Base-by-base conservation (phyloP, 2,797 vertebrate genomes). In the Myotis daubentonii region DNA sequence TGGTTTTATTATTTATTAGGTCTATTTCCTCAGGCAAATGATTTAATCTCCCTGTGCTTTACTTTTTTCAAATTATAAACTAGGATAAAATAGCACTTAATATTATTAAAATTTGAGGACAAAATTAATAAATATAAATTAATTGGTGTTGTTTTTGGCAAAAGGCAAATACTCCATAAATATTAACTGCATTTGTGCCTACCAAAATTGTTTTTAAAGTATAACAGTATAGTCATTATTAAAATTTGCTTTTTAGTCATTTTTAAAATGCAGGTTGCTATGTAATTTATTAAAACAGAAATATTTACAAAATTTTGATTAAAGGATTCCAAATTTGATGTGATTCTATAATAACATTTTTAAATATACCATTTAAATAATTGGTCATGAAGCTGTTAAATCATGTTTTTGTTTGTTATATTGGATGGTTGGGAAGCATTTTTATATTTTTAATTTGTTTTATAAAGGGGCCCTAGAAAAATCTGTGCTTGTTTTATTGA, bases 61-160 rank as follows among this genome's bases (percentile, higher is more conserved):
- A 38, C 4, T 88, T 91, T 62, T n/a, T 91, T 6, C 36, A n/a
- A 78, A 78, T 49, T 95, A 28, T 91, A 93, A 86, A 36, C 62
- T 62, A 49, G 41, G 10, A 75, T 57, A 92, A 89, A 89, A 75
- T 84, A 71, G 5, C 12, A 86, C 5, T 79, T 41, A 75, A 75
- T 75, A n/a, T n/a, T 87, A 28, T 51, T 83, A 91, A 83, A 12
- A 36, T 80, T 11, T 44, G 53, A 81, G 30, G n/a, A 75, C 11
- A 95, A 74, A 92, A 87, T 94, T 75, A 94, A 92, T 65, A 33
- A 49, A 85, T 51, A 66, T 86, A 78, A 88, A 81, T 12, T 55
- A 85, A 51, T 83, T 83, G 25, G 22, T 78, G 4, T 89, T 57
- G 41, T 74, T 85, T 11, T n/a, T 62, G 62, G 20, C 7, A 33